Conservation (phyloP, 2,888 invertebrate genomes). For the Campoplex capitator region DNA sequence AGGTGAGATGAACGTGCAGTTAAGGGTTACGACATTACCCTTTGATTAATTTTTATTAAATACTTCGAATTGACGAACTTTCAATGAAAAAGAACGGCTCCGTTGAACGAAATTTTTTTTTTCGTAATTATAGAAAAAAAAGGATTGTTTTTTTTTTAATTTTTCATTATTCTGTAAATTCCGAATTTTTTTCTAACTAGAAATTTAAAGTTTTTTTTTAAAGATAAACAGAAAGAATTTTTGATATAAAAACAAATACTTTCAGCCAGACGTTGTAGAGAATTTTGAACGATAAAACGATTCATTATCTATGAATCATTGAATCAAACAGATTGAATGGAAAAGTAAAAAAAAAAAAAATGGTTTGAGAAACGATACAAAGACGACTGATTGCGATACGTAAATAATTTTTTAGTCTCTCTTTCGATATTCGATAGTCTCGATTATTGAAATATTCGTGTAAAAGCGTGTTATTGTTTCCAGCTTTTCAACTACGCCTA, state of each 20-base stretch:
- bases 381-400: not conserved
- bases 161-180: not conserved
- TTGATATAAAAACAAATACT: not conserved
- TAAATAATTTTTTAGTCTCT: not conserved
- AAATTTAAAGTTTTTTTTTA: not conserved
- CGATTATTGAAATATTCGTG: not conserved
- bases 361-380: not conserved
- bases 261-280: not conserved
- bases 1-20: not conserved
- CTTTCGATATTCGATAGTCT: constrained; percentile 26
- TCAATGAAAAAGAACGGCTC: not conserved
- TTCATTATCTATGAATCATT: not conserved
- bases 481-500: constrained; percentile 45
- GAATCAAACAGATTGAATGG: not conserved
- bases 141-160: not conserved
- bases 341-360: constrained; percentile 5
- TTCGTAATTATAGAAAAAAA: not conserved
- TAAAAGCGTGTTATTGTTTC: constrained; percentile 36
- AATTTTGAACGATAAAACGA: too few relatives aligned
- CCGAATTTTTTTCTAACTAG: not conserved
- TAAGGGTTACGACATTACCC: not conserved
- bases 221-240: constrained; percentile 7
- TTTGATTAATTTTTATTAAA: not conserved
- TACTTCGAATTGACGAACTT: not conserved
- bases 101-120: not conserved